Evolutionary conservation across 2,113 vertebrate species (phyloP), one percentile per base, ranked within the genome.

Genomic region (Oryzias javanicus): DNA sequence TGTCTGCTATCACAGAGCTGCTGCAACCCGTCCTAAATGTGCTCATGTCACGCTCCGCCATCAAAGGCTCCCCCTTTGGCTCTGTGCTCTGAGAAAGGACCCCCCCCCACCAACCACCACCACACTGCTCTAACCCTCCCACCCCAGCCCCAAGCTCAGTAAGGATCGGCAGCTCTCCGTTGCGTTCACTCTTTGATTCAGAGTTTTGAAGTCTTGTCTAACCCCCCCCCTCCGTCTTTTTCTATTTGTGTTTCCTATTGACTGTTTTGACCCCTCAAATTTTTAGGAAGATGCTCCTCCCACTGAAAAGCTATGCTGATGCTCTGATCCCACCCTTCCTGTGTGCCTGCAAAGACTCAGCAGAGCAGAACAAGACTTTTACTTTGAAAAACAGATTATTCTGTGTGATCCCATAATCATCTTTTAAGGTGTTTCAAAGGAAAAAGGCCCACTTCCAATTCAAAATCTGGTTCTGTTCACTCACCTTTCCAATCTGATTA

Each of bases 31-130:
- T 66, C 85, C 51, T 64, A 86, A 87, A 88, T 84, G 84, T 79
- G 78, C 78, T 88, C 76, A 78, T 84, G 84, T 90, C 86, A 90
- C 82, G 78, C 81, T 86, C 71, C 14, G 64, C 83, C 86, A 88
- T 90, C 85, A 90, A 88, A 89, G 81, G 65, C 70, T 86, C 80
- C 68, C 74, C 79, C 80, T 78, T 76, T 56, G 79, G 85, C 83
- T 83, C 84, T 76, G 69, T 79, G 81, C 75, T 86, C 72, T 52
- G 47, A 86, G 67, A 82, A 67, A 82, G 66, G 64, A 76, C 68
- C 49, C 46, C 40, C 65, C 0, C 29, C 48, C 22, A 2, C 22
- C 22, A 22, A 2, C 2, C 22, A 22, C 22, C 48, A 53, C 22
- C 59, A 8, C 56, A 56, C 72, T 50, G 63, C 72, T 69, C 55